Conservation (phyloP, 2,888 invertebrate species). For the Cantharis lateralis region DNA sequence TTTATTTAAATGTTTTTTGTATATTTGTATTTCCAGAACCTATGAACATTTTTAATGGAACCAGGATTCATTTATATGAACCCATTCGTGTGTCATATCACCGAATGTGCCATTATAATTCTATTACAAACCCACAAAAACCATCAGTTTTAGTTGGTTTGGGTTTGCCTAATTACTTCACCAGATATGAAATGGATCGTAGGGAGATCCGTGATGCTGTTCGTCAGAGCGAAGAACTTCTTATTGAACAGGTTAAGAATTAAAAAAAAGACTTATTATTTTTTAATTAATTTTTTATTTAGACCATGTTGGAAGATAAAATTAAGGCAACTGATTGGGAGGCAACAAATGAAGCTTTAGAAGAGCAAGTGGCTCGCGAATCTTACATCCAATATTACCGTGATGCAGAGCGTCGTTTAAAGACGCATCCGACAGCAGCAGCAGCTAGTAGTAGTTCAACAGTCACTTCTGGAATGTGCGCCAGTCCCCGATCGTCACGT, state of each 20-base stretch:
- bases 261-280: background rate
- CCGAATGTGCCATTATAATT: slow-evolving; percentile 85
- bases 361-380: slow-evolving; percentile 84
- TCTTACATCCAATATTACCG: slow-evolving; percentile 74
- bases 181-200: slow-evolving; percentile 72
- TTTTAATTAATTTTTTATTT: slow-evolving; percentile 29
- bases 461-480: slow-evolving; percentile 48
- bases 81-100: slow-evolving; percentile 87
- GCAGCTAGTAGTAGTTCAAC: slow-evolving; percentile 52
- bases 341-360: slow-evolving; percentile 87
- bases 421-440: slow-evolving; percentile 43
- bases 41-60: slow-evolving; percentile 84
- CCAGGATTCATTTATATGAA: slow-evolving; percentile 74
- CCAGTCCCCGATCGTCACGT: slow-evolving; percentile 49
- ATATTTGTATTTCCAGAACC: slow-evolving; percentile 63
- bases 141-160: slow-evolving; percentile 82
- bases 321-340: slow-evolving; percentile 89
- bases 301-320: slow-evolving; percentile 91
- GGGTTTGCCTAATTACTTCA: slow-evolving; percentile 77
- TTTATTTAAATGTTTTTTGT: background rate
- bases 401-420: slow-evolving; percentile 52
- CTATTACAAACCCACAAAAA: slow-evolving; percentile 83
- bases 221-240: slow-evolving; percentile 75
- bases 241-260: slow-evolving; percentile 72
- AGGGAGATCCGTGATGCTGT: slow-evolving; percentile 75